These are phyloP conservation scores for Cheilosia urbana DNA, from an alignment of 2,888 invertebrate genomes.

Conservation along the genomic window DNA sequence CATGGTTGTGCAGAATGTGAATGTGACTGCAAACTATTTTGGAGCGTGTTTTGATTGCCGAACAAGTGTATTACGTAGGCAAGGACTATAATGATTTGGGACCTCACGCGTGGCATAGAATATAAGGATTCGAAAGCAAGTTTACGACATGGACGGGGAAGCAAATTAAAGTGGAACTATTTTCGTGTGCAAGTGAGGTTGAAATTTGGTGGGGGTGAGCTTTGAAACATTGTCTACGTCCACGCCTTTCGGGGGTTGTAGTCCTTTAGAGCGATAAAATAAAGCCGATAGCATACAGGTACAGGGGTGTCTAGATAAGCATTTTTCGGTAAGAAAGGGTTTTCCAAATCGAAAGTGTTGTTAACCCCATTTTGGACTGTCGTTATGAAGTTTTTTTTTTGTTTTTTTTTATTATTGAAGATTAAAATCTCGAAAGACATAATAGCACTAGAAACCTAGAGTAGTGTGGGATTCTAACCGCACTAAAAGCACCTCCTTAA, in stretches of 20 bases:
- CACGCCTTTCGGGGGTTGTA: not conserved
- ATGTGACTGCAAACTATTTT: constrained; percentile 47
- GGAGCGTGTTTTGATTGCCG: constrained; percentile 55
- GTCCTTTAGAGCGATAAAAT: no score
- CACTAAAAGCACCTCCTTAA: no score
- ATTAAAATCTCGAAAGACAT: no score
- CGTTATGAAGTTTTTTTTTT: no score
- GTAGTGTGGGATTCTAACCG: no score
- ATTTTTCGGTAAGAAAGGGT: no score
- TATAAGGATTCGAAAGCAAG: not conserved
- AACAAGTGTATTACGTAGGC: constrained; percentile 51
- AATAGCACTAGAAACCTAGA: no score
- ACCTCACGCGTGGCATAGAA: not conserved
- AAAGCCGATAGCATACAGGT: no score
- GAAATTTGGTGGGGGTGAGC: constrained; percentile 4
- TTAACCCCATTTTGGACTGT: no score
- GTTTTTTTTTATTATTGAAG: no score
- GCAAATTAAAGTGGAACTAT: not conserved
- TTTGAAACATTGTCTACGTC: constrained; percentile 3
- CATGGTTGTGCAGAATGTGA: constrained; percentile 37
- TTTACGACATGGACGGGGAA: constrained; percentile 4
- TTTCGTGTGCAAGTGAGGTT: constrained; percentile 6
- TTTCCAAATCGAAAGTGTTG: no score
- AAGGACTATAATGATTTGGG: constrained; percentile 3
- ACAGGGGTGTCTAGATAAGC: no score